Conservation (phyloP, 2,797 vertebrate genomes). For the Crocodylus rhombifer region DNA sequence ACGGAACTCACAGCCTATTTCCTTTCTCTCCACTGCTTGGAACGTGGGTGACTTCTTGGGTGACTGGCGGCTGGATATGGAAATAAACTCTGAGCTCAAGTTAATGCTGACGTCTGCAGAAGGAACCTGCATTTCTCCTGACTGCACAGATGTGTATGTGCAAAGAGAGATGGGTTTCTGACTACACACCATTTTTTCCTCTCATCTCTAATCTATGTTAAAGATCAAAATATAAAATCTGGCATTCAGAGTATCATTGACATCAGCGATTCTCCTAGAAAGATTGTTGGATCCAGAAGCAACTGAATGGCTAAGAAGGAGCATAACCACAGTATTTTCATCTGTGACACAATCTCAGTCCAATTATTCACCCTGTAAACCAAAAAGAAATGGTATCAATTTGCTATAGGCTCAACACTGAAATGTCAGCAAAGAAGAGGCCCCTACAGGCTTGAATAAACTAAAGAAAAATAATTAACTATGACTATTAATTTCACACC, state of each 20-base stretch:
- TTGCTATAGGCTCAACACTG: not conserved
- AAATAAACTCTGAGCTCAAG: not conserved
- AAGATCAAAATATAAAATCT: not conserved
- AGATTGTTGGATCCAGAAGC: not conserved
- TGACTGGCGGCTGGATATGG: fast-evolving
- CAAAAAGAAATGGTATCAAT: not conserved
- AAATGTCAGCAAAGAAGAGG: conserved; percentile 2
- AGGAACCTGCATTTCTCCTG: not conserved
- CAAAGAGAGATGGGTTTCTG: fast-evolving
- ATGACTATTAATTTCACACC: not conserved
- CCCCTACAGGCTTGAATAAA: not conserved
- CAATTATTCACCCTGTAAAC: not conserved
- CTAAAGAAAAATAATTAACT: conserved; percentile 23
- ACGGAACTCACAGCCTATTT: not conserved
- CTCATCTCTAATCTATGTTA: not conserved
- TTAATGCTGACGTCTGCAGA: not conserved
- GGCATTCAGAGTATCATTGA: fast-evolving
- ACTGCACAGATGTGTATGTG: fast-evolving
- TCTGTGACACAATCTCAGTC: not conserved
- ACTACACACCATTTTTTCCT: not conserved
- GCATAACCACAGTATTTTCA: not conserved
- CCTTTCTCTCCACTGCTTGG: not conserved
- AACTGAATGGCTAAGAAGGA: not conserved
- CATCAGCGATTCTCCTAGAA: fast-evolving
- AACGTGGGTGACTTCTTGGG: not conserved